phyloP scores from a whole-genome alignment of 2,888 invertebrate species.

The Stenoptilia bipunctidactyla region DNA sequence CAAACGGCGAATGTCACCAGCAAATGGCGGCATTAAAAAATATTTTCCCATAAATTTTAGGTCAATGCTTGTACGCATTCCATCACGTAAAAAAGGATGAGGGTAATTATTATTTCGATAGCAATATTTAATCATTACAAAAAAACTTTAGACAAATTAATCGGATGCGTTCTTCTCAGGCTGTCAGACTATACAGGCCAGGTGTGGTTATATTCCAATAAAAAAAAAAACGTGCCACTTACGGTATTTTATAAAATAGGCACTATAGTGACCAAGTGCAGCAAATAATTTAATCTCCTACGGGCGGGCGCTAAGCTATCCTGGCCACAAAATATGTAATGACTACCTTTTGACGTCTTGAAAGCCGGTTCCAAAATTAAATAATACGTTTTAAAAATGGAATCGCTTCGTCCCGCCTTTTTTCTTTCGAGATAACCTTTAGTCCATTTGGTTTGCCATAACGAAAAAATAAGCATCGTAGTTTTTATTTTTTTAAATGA shows the following conservation, averaged over 20 bases:
- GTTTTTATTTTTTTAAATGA: conserved; percentile 70
- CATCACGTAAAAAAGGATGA: conserved; percentile 49
- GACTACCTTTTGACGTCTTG: conserved; percentile 69
- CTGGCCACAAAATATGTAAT: conserved; percentile 64
- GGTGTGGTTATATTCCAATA: too few species aligned
- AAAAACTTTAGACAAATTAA: too few species aligned
- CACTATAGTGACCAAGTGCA: too few species aligned
- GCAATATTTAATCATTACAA: too few species aligned
- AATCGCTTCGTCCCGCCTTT: conserved; percentile 69
- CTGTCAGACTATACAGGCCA: too few species aligned
- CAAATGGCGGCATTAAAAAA: conserved; percentile 23
- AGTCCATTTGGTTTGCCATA: conserved; percentile 62
- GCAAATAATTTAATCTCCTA: too few species aligned
- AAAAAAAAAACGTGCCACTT: too few species aligned
- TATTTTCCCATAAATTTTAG: conserved; percentile 56
- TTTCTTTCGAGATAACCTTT: conserved; percentile 67
- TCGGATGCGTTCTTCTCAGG: not conserved
- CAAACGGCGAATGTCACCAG: conserved; percentile 15
- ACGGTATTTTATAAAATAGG: too few species aligned
- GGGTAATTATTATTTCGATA: conserved; percentile 46
- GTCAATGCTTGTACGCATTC: conserved; percentile 46
- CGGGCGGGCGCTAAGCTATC: conserved; percentile 32
- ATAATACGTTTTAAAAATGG: conserved; percentile 71
- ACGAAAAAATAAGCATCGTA: conserved; percentile 59
- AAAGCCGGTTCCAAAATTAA: conserved; percentile 70